Evolutionary conservation across 2,888 invertebrate genomes (phyloP).

Genomic region (Cartodere bifasciata): DNA sequence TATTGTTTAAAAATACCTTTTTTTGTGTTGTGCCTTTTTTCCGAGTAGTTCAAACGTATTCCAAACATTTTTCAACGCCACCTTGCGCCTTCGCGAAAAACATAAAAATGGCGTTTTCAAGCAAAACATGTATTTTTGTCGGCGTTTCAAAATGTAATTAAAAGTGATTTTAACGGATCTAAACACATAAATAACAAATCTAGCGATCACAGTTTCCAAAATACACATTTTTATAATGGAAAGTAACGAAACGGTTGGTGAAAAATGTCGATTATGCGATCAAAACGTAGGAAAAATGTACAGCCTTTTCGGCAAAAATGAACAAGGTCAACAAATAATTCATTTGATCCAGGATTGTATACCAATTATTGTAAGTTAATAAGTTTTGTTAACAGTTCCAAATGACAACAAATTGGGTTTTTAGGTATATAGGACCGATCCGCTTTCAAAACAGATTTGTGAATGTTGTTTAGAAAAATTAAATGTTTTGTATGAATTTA

Average conservation of each 20-base stretch:
- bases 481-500: slow-evolving; percentile 24
- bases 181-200: too few species aligned
- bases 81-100: too few species aligned
- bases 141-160: too few species aligned
- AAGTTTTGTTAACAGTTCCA: slow-evolving; percentile 7
- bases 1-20: too few species aligned
- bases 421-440: slow-evolving; percentile 33
- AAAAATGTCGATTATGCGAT: slow-evolving; percentile 32
- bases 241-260: slow-evolving; percentile 18
- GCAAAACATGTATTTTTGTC: too few species aligned
- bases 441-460: slow-evolving; percentile 32
- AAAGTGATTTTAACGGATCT: too few species aligned
- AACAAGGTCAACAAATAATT: slow-evolving; percentile 30
- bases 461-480: slow-evolving; percentile 28
- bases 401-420: slow-evolving; percentile 13
- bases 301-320: slow-evolving; percentile 32
- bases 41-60: too few species aligned
- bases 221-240: too few species aligned
- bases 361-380: slow-evolving; percentile 30
- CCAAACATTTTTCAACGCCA: too few species aligned
- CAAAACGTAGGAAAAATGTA: slow-evolving; percentile 24
- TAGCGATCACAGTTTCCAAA: too few species aligned
- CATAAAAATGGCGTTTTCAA: too few species aligned
- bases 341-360: slow-evolving; percentile 32
- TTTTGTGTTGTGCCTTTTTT: too few species aligned